Evolutionary conservation across 2,113 vertebrate species (phyloP), one percentile per base, ranked within the genome.

Genomic region (Pitta sordida): DNA sequence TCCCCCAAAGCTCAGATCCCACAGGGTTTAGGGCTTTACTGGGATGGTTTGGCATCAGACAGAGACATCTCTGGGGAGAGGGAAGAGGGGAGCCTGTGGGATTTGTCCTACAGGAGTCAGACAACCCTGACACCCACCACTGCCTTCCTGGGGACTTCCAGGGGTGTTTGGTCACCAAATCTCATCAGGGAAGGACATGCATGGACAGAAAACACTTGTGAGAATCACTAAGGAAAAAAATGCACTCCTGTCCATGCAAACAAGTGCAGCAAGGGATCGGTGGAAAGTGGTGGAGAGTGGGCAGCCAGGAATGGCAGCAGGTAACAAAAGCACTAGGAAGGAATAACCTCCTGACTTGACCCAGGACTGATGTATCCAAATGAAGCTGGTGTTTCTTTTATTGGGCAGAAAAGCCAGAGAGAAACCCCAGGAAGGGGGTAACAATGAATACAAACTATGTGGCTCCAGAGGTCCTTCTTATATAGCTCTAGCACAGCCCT

Each of bases 181-280:
- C n/a, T 39, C 30, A 2, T 1, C 1, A 0, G 39, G 23, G 16
- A 60, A 64, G 36, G 39, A 15, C 26, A 46, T 32, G 11, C 24
- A 55, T 0, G 0, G 64, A 4, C 30, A 60, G 30, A n/a, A 65
- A 69, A 88, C 10, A 8, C 23, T 27, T 1, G 8, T 2, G 4
- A 36, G 56, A 37, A 8, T 64, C 49, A 6, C 46, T 8, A 0
- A 44, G 17, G 41, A 64, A n/a, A 37, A 15, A 37, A 20, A 0
- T 7, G 19, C 23, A 6, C 39, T 65, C 37, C 55, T 2, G 24
- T 78, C 39, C 5, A 13, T 8, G 27, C 24, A n/a, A 74, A 34
- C 4, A 19, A 10, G 59, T 30, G 15, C 53, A 86, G 24, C 18
- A 7, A 15, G 24, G 22, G 6, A 2, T 13, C 3, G 10, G 22